phyloP scores from a whole-genome alignment of 2,888 invertebrate genomes.

The Aradus depressus region DNA sequence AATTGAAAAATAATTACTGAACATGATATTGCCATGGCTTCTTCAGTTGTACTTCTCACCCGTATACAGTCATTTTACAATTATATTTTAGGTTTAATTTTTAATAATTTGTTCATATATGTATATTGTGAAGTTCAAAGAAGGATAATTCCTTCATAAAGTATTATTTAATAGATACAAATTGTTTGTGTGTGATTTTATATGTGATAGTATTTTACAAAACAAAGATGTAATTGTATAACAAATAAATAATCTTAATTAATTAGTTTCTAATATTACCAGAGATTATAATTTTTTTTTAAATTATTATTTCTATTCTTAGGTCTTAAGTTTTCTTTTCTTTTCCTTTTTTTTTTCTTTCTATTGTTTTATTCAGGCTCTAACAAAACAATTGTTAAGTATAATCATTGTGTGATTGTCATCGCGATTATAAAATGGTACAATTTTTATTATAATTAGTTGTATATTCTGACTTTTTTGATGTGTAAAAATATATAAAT shows the following conservation, averaged over 20 bases:
- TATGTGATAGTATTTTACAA: constrained; percentile 16
- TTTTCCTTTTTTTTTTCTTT: not conserved
- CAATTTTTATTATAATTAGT: constrained; percentile 1
- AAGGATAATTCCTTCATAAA: constrained; percentile 9
- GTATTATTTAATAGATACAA: constrained; percentile 16
- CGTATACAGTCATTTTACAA: too few relatives aligned
- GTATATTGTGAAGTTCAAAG: too few relatives aligned
- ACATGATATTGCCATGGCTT: too few relatives aligned
- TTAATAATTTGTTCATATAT: too few relatives aligned
- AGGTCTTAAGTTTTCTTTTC: not conserved
- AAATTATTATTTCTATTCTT: not conserved
- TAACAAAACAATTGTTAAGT: too few relatives aligned
- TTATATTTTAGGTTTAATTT: too few relatives aligned
- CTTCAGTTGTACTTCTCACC: too few relatives aligned
- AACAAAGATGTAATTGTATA: not conserved
- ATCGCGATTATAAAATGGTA: not conserved
- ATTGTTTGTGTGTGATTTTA: constrained; percentile 16
- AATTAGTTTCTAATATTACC: constrained; percentile 13
- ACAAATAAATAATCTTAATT: not conserved
- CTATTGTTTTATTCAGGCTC: too few relatives aligned
- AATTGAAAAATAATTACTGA: too few relatives aligned
- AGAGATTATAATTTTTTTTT: constrained; percentile 13
- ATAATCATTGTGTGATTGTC: not conserved
- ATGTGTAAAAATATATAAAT: too few relatives aligned
- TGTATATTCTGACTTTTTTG: too few relatives aligned